Evolutionary conservation across 2,888 invertebrate genomes (phyloP), one percentile per base, ranked within the genome.

Genomic region (Cryptus viduatorius): DNA sequence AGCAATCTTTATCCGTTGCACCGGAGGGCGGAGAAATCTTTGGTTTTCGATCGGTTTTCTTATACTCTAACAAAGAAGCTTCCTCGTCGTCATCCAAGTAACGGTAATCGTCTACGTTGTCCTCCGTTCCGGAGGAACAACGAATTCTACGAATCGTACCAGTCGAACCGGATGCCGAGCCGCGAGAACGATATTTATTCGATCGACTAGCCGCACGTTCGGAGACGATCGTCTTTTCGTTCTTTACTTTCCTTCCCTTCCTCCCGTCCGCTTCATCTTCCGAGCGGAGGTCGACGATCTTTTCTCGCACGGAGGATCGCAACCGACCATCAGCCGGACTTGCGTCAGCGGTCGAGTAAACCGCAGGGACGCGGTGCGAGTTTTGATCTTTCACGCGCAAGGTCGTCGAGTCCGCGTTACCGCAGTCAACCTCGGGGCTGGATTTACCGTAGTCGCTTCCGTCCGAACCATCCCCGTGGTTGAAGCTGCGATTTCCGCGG

Each of bases 11-110:
- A 12, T 73, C 92, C 92, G 44, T 89, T 82, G 71, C 93, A 92
- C 82, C 94, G 93, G 91, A 92, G 44, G 94, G 93, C 44, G 82
- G 83, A 67, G 29, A 84, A 61, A 83, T 81, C 82, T 72, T 87
- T 71, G 72, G n/a, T 24, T 50, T 65, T 24, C 67, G 50, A 0
- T 82, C 76, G 31, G 46, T 56, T 19, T 56, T 78, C 29, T 31
- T 71, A 14, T 42, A 42, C 0, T 12, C 78, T 29, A 82, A 71
- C 48, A 79, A 24, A n/a, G 48, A 50, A n/a, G 61, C 75, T 71
- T 75, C 81, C 8, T 76, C 81, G 37, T 80, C 68, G 16, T 24
- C 44, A 14, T 77, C 73, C 65, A 68, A 24, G 19, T 81, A 14
- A 2, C 72, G 10, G 46, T 67, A 12, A 5, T 53, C 14, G 53